phyloP scores from a whole-genome alignment of 2,888 invertebrate genomes.

The Helleia helle region DNA sequence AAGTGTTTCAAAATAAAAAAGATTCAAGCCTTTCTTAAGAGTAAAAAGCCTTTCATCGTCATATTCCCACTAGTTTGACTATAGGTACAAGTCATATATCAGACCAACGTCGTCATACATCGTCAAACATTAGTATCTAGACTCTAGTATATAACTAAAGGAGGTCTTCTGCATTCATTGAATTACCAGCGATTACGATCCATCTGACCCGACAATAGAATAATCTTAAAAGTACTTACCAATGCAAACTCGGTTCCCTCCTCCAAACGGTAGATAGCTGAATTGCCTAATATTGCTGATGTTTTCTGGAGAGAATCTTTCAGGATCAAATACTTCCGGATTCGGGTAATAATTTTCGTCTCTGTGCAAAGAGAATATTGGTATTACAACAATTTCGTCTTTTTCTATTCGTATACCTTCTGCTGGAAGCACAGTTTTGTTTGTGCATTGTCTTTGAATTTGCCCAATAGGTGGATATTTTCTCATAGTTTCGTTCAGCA shows the following conservation, averaged over 20 bases:
- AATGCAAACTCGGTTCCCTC: slow-evolving; percentile 63
- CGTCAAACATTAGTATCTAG: too few species aligned
- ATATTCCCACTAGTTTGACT: too few species aligned
- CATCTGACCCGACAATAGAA: too few species aligned
- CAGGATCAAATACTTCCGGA: slow-evolving; percentile 29
- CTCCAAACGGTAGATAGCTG: slow-evolving; percentile 62
- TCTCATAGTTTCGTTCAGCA: slow-evolving; percentile 50
- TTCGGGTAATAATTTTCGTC: slow-evolving; percentile 42
- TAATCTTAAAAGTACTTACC: too few species aligned
- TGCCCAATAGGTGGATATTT: slow-evolving; percentile 50
- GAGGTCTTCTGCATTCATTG: too few species aligned
- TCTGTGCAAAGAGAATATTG: slow-evolving; percentile 26
- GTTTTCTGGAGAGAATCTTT: slow-evolving; percentile 27
- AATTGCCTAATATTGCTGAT: slow-evolving; percentile 32
- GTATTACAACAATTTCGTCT: slow-evolving; percentile 24
- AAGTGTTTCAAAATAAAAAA: too few species aligned
- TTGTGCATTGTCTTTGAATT: slow-evolving; percentile 37
- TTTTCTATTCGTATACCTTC: slow-evolving; percentile 31
- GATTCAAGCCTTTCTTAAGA: too few species aligned
- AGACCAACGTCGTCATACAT: too few species aligned
- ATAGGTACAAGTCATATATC: too few species aligned
- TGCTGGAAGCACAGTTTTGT: slow-evolving; percentile 33
- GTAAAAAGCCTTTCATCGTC: too few species aligned
- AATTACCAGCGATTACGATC: too few species aligned
- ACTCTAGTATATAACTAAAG: too few species aligned